phyloP scores from a whole-genome alignment of 2,888 invertebrate species.

The Lottia gigantea region DNA sequence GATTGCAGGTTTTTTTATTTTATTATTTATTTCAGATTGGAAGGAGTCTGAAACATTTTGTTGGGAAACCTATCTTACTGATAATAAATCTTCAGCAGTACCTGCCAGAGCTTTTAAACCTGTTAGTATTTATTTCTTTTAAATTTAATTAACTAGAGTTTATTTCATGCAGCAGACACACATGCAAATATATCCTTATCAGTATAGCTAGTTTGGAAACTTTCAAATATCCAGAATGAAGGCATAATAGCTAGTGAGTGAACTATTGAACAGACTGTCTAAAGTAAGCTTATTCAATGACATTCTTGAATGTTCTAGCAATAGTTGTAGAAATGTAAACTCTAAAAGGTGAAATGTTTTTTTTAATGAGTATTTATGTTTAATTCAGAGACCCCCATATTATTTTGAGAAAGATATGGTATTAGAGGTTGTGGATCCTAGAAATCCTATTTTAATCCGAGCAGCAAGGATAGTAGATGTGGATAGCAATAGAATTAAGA shows the following conservation, averaged over 20 bases:
- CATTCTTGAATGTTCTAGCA: no score
- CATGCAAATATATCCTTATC: no score
- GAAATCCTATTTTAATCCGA: constrained; percentile 82
- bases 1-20: no score
- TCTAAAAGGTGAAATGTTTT: no score
- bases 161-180: no score
- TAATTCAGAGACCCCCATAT: constrained; percentile 76
- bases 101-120: constrained; percentile 81
- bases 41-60: constrained; percentile 73
- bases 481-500: constrained; percentile 79
- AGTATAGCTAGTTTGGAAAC: no score
- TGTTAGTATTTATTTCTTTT: constrained; percentile 43
- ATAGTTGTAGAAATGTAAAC: no score
- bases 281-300: no score
- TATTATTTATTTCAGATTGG: constrained; percentile 37
- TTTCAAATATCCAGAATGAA: no score
- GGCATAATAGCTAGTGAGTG: no score
- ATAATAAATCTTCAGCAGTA: constrained; percentile 80
- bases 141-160: no score
- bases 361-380: not conserved
- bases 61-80: constrained; percentile 86
- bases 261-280: no score
- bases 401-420: constrained; percentile 88
- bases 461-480: constrained; percentile 83
- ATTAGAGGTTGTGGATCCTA: constrained; percentile 86